Evolutionary conservation across 1,140 invertebrate species (phyloP).

Genomic region (Steinernema feltiae): DNA sequence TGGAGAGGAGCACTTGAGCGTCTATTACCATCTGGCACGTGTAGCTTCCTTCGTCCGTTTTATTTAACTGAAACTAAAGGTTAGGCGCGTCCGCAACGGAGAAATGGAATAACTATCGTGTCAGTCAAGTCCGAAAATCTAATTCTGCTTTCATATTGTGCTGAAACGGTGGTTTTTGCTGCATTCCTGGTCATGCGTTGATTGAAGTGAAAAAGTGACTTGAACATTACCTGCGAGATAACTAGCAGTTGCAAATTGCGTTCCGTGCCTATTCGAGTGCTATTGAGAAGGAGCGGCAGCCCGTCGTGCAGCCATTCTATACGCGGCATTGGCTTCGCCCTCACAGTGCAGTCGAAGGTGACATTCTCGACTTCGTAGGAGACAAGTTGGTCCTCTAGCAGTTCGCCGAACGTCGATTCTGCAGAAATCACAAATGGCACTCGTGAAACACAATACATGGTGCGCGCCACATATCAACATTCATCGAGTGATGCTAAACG

Average conservation of each 20-base stretch:
- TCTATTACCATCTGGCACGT: not conserved
- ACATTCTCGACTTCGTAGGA: not conserved
- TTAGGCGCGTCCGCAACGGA: not conserved
- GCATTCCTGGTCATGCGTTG: not conserved
- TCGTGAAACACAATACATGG: not conserved
- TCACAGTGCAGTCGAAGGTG: not conserved
- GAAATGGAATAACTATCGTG: not conserved
- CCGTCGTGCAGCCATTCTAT: not conserved
- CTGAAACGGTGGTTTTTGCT: not conserved
- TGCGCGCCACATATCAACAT: not conserved
- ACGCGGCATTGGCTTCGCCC: not conserved
- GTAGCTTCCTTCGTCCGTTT: not conserved
- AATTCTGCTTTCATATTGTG: not conserved
- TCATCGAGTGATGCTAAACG: not conserved
- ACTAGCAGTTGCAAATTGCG: constrained; percentile 4
- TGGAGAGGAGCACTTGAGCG: not conserved
- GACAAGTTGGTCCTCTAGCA: not conserved
- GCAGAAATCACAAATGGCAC: not conserved
- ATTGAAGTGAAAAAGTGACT: not conserved
- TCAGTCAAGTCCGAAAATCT: not conserved
- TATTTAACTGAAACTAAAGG: not conserved
- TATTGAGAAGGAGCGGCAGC: not conserved
- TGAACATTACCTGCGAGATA: not conserved
- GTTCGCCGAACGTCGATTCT: not conserved
- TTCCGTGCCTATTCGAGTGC: not conserved